Evolutionary conservation across 2,113 vertebrate species (phyloP), one percentile per base, ranked within the genome.

Genomic region (Cathartes aura): DNA sequence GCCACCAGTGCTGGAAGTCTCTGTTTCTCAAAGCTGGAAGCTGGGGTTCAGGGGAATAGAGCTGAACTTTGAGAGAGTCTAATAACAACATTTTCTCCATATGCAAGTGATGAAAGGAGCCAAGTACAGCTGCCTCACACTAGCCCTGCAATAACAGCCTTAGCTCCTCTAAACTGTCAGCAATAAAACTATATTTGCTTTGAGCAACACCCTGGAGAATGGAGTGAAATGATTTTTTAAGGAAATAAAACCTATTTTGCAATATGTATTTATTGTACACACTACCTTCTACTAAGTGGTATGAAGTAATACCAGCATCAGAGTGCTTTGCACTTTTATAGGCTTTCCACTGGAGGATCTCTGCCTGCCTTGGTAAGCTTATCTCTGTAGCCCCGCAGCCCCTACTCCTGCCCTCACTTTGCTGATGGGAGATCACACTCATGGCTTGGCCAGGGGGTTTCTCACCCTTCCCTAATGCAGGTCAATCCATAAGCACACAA

Each of bases 171-270:
- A 56, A 94, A 93, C 66, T 82, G 62, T 94, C 87, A 96, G 79
- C 76, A 95, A n/a, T 91, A 93, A 96, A 96, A 82, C 29, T 82
- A 18, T 55, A 68, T 75, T 87, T 87, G 68, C 90, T 96, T 96
- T 82, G 36, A 96, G 66, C 64, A 93, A 72, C 93, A 97, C 90
- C 90, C 86, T 73, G n/a, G 58, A 97, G 62, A 91, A 83, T 19
- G 15, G 71, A 76, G 45, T 30, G 43, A 76, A 95, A 76, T 58
- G 5, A 86, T 38, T 85, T 95, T 87, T 90, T 40, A 48, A 85
- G 96, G 93, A 85, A 94, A 82, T 91, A 90, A 82, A 89, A 3
- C 9, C 16, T 82, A 55, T 85, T 96, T 93, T 90, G 73, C 71
- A 83, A 62, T 93, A 91, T 18, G 42, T 68, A 87, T 82, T 93